These are phyloP conservation scores for Eolophus roseicapilla DNA, from an alignment of 2,113 vertebrate genomes.

Conservation along the genomic window DNA sequence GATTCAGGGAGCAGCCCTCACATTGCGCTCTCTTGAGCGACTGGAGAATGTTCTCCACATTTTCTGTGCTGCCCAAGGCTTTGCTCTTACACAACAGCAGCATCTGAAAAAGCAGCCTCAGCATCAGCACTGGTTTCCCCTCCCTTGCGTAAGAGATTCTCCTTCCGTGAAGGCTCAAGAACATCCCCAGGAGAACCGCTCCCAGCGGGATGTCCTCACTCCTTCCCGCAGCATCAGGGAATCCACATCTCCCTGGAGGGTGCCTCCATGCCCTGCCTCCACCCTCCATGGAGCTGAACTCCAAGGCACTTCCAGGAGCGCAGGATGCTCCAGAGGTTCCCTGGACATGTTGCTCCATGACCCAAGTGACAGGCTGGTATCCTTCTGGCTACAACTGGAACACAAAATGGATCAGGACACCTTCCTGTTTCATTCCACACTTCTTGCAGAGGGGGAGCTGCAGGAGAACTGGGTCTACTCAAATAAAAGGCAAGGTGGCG, in stretches of 20 bases:
- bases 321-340: background rate
- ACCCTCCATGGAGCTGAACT: background rate
- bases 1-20: background rate
- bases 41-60: background rate
- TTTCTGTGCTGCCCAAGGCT: conserved; percentile 15
- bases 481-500: background rate
- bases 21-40: background rate
- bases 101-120: conserved; percentile 34
- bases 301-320: background rate
- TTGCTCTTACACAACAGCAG: background rate
- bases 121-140: background rate
- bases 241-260: background rate
- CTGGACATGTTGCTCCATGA: rapidly evolving
- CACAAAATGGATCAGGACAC: background rate
- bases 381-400: background rate
- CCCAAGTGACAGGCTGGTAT: background rate
- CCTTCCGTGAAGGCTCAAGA: background rate
- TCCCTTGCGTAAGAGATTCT: background rate
- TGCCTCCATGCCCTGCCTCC: background rate
- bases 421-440: background rate
- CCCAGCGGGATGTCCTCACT: rapidly evolving
- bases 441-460: background rate
- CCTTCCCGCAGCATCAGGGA: background rate
- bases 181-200: background rate
- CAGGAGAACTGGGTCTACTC: background rate